Evolutionary conservation across 2,888 invertebrate species (phyloP).

Genomic region (Drosophila cognata): DNA sequence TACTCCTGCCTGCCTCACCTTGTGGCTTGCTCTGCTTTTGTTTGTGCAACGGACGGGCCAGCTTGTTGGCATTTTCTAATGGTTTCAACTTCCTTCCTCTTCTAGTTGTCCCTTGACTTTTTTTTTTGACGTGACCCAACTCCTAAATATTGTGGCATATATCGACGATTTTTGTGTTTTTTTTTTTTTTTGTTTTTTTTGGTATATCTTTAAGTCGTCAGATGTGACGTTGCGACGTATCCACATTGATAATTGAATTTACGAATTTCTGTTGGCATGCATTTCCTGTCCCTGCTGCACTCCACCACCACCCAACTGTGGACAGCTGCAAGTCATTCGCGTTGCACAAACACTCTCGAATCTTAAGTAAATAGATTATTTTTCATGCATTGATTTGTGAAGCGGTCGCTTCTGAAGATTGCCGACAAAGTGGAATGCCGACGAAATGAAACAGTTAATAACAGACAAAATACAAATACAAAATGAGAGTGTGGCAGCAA

Average conservation of each 20-base stretch:
- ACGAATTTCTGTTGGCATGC: constrained; percentile 22
- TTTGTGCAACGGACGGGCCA: constrained; percentile 39
- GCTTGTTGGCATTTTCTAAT: constrained; percentile 74
- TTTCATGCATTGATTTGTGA: constrained; percentile 50
- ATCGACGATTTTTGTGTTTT: background rate
- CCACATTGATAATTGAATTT: constrained; percentile 42
- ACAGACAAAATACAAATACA: background rate
- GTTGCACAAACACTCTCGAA: constrained; percentile 19
- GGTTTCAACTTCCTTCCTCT: constrained; percentile 81
- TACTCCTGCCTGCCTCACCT: constrained; percentile 24
- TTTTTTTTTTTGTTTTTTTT: background rate
- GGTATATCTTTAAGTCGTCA: constrained; percentile 58
- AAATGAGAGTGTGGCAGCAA: background rate
- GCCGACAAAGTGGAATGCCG: constrained; percentile 49
- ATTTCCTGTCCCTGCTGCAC: constrained; percentile 17
- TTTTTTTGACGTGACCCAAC: constrained; percentile 9
- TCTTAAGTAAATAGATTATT: constrained; percentile 38
- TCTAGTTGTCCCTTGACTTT: constrained; percentile 51
- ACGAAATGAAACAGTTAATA: constrained; percentile 23
- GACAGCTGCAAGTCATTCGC: constrained; percentile 13
- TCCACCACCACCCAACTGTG: background rate
- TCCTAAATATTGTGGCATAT: constrained; percentile 7
- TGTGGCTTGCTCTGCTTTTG: constrained; percentile 40
- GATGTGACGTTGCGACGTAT: constrained; percentile 58
- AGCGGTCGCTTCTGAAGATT: constrained; percentile 32